Evolutionary conservation across 1,140 invertebrate genomes (phyloP), one percentile per base, ranked within the genome.

Genomic region (Cecropterus lyciades): DNA sequence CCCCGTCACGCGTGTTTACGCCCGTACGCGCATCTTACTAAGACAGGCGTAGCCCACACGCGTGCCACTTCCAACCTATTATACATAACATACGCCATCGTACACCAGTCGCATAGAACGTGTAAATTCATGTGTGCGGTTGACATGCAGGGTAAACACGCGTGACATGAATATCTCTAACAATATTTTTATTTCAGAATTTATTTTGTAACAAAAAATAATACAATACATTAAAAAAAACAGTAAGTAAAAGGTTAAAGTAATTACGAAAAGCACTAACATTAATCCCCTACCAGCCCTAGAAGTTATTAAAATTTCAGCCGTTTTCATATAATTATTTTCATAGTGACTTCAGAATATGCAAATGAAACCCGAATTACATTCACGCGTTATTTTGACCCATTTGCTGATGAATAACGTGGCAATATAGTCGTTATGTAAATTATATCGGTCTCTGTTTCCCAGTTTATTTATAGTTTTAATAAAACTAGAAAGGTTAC

Each of bases 341-440:
- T 10, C 40, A 43, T 17, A 16, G 14, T 24, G 55, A 43, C 20
- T 20, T 15, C 55, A 30, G 20, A 10, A 8, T 49, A 57, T 57
- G 55, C 55, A 57, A 57, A 57, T 46, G 55, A 57, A 57, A 30
- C 55, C 55, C 42, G 43, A 57, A 57, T 57, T 40, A 27, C 20
- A 27, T 57, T 57, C 13, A 24, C 40, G 40, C 55, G 37, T 24
- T 43, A 43, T 57, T 57, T 57, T 43, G 55, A 27, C 40, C 40
- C 42, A 57, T 17, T 24, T 45, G 20, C 40, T 16, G 11, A 37
- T 10, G 37, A 45, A 45, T 57, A 24, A 49, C 40, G 40, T 49
- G 46, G 46, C 16, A 49, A 33, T 55, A n/a, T 20, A 17, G 37
- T 49, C 10, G 46, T 49, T 49, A 49, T 24, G 46, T 49, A 49